Evolutionary conservation across 2,888 invertebrate genomes (phyloP).

Genomic region (Acleris sparsana): DNA sequence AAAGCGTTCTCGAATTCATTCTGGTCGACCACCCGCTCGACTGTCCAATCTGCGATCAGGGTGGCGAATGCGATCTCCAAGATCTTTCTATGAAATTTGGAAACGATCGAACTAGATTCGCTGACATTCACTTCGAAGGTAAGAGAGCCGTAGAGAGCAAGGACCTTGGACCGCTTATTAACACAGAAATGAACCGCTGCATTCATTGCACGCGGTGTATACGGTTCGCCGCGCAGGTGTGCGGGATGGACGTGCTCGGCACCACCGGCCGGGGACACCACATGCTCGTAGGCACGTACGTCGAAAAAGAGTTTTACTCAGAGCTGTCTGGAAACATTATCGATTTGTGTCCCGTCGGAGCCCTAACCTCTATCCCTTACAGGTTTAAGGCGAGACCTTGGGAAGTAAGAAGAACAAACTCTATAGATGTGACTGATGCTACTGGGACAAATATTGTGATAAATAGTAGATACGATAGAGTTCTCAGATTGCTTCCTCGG

Average conservation of each 20-base stretch:
- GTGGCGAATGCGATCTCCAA: slow-evolving; percentile 96
- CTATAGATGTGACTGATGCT: slow-evolving; percentile 75
- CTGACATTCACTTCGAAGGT: slow-evolving; percentile 94
- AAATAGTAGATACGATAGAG: slow-evolving; percentile 64
- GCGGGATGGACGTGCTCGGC: slow-evolving; percentile 97
- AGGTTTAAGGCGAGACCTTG: slow-evolving; percentile 98
- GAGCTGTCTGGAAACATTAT: slow-evolving; percentile 99
- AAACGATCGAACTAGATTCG: slow-evolving; percentile 95
- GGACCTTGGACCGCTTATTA: slow-evolving; percentile 97
- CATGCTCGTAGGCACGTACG: slow-evolving; percentile 99
- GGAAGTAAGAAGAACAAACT: slow-evolving; percentile 92
- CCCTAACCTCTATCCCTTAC: slow-evolving; percentile 98
- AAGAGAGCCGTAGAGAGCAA: slow-evolving; percentile 98
- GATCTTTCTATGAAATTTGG: slow-evolving; percentile 99
- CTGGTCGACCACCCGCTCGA: slow-evolving; percentile 98
- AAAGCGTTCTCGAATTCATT: slow-evolving; percentile 97
- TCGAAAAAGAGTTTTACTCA: slow-evolving; percentile 97
- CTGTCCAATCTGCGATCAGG: slow-evolving; percentile 99
- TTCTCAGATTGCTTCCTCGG: slow-evolving; percentile 68
- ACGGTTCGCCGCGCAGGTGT: slow-evolving; percentile 98
- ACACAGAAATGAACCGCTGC: slow-evolving; percentile 99
- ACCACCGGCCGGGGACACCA: slow-evolving; percentile 95
- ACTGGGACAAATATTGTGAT: slow-evolving; percentile 72
- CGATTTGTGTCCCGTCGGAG: slow-evolving; percentile 99
- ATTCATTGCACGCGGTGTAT: slow-evolving; percentile 99